Evolutionary conservation across 2,113 vertebrate species (phyloP).

Genomic region (Microtus ochrogaster): DNA sequence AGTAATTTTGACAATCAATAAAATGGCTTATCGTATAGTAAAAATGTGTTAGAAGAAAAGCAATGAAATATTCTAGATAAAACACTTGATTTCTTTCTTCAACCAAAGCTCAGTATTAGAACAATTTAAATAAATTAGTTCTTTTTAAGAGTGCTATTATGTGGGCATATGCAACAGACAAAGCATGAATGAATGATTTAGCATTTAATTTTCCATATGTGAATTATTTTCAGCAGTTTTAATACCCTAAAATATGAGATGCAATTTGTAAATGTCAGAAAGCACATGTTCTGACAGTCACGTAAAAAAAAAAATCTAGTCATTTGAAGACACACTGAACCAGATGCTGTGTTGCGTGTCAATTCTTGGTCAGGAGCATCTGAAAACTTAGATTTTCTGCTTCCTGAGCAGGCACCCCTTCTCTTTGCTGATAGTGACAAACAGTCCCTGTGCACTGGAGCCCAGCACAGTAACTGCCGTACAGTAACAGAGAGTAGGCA

Average conservation of each 20-base stretch:
- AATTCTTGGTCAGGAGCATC: slow-evolving; percentile 19
- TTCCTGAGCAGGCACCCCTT: neutral
- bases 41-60: neutral
- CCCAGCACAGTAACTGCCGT: neutral
- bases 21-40: neutral
- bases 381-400: neutral
- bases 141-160: neutral
- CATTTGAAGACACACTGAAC: slow-evolving; percentile 19
- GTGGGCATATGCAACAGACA: neutral
- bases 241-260: neutral
- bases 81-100: neutral
- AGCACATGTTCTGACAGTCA: neutral
- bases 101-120: neutral
- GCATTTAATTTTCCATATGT: slow-evolving; percentile 42
- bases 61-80: neutral
- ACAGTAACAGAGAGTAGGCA: neutral
- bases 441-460: neutral
- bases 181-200: neutral
- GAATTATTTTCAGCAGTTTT: slow-evolving; percentile 56
- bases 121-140: slow-evolving; percentile 21
- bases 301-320: neutral
- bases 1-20: neutral
- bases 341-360: neutral
- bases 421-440: neutral
- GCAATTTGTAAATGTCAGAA: slow-evolving; percentile 53